phyloP scores from a whole-genome alignment of 2,888 invertebrate genomes.

The Capitulum mitella region DNA sequence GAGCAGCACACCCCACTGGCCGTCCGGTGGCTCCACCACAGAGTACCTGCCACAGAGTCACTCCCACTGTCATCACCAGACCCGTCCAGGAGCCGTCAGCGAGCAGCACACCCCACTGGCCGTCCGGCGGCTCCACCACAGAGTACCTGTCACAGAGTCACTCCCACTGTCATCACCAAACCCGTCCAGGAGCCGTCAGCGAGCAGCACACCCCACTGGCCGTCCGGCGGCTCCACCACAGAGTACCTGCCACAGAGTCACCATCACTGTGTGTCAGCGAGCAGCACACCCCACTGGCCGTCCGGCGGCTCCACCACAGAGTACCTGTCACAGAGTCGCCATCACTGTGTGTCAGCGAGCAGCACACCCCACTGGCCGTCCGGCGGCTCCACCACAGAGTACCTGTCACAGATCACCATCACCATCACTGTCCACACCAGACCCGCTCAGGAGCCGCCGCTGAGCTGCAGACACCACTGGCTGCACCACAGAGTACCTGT shows the following conservation, averaged over 20 bases:
- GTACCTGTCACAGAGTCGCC: background rate
- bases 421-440: conserved; percentile 49
- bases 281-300: conserved; percentile 38
- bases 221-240: conserved; percentile 37
- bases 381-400: conserved; percentile 36
- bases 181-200: conserved; percentile 43
- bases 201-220: conserved; percentile 38
- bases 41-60: background rate
- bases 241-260: background rate
- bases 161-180: conserved; percentile 49
- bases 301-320: conserved; percentile 37
- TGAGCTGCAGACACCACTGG: conserved; percentile 38
- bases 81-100: conserved; percentile 43
- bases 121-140: conserved; percentile 37
- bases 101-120: conserved; percentile 38
- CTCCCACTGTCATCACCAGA: conserved; percentile 49
- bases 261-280: conserved; percentile 43
- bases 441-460: conserved; percentile 43
- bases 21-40: conserved; percentile 37
- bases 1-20: conserved; percentile 38
- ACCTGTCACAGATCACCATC: background rate
- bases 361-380: conserved; percentile 39
- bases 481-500: conserved; percentile 35
- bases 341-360: conserved; percentile 42
- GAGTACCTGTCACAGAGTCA: background rate